Percentiles rank a stretch among this genome's conserved stretches.
These are phyloP conservation scores for Oostethus manadensis DNA, from an alignment of 2,113 vertebrate species.

Conservation along the genomic window DNA sequence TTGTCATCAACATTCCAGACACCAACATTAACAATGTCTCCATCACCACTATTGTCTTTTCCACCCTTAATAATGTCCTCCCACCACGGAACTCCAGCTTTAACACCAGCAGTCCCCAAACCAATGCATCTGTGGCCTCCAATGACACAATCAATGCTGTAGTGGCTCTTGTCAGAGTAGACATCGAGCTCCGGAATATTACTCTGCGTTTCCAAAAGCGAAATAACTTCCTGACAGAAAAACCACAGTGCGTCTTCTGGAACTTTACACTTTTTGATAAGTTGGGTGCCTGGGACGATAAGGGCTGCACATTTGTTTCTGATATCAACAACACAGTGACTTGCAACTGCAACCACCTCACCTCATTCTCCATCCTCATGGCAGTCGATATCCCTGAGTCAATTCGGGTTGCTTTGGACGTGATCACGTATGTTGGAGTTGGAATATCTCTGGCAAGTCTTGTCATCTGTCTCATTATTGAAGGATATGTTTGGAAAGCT, in stretches of 20 bases:
- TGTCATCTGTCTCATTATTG: conserved; percentile 76
- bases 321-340: conserved; percentile 4
- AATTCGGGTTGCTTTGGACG: conserved; percentile 18
- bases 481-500: conserved; percentile 73
- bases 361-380: conserved; percentile 86
- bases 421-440: conserved; percentile 71
- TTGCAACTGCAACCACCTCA: conserved; percentile 77
- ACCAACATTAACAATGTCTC: neutral
- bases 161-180: conserved; percentile 70
- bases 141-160: conserved; percentile 67
- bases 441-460: conserved; percentile 78
- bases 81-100: conserved; percentile 37
- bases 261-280: conserved; percentile 58
- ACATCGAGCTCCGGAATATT: conserved; percentile 43
- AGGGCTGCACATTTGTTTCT: conserved; percentile 45
- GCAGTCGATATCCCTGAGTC: conserved; percentile 28
- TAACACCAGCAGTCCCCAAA: neutral
- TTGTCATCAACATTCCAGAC: conserved; percentile 57
- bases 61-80: conserved; percentile 68
- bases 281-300: conserved; percentile 65
- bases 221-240: conserved; percentile 37
- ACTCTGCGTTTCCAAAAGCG: conserved; percentile 68
- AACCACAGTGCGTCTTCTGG: conserved; percentile 78
- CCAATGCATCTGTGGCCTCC: conserved; percentile 37
- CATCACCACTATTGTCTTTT: conserved; percentile 68